Percentiles rank a stretch among this genome's conserved stretches.
Conservation (phyloP, 2,797 vertebrate species). For the Pygocentrus nattereri region DNA sequence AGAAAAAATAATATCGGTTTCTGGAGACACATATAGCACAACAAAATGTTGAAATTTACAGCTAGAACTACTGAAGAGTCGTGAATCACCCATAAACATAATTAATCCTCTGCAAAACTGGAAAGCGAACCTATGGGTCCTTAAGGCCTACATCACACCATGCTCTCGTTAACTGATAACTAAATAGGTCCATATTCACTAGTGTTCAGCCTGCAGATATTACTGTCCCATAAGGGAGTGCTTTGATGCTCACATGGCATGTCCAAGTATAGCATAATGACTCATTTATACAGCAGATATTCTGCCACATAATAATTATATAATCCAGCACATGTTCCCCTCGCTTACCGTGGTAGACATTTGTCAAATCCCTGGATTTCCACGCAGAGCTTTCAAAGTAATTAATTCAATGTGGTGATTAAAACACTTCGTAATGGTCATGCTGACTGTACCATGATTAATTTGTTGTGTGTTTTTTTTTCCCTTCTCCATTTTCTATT, state of each 20-base stretch:
- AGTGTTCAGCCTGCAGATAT: conserved; percentile 19
- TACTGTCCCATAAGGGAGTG: conserved; percentile 15
- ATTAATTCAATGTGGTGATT: conserved; percentile 57
- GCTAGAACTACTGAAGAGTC: background rate
- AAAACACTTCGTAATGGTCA: conserved; percentile 46
- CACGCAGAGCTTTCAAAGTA: conserved; percentile 44
- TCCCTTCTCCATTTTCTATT: conserved; percentile 32
- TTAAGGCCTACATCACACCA: background rate
- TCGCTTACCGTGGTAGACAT: conserved; percentile 24
- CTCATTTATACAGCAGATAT: conserved; percentile 17
- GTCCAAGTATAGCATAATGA: conserved; percentile 36
- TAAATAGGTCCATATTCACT: conserved; percentile 11
- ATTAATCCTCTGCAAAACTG: background rate
- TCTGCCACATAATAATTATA: conserved; percentile 33
- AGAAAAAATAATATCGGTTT: too few species aligned
- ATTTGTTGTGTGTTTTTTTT: conserved; percentile 43
- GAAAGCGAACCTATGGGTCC: background rate
- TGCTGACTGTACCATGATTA: conserved; percentile 55
- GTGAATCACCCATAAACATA: conserved; percentile 4
- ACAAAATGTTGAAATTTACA: background rate
- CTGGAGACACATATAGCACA: background rate
- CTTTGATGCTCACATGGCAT: conserved; percentile 20
- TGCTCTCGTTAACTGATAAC: conserved; percentile 19
- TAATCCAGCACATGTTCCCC: conserved; percentile 41
- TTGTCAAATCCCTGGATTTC: conserved; percentile 42